A percentile compares a stretch with the other conserved stretches of the same genome.
phyloP scores from a whole-genome alignment of 2,888 invertebrate genomes.

The Amaurobius ferox region DNA sequence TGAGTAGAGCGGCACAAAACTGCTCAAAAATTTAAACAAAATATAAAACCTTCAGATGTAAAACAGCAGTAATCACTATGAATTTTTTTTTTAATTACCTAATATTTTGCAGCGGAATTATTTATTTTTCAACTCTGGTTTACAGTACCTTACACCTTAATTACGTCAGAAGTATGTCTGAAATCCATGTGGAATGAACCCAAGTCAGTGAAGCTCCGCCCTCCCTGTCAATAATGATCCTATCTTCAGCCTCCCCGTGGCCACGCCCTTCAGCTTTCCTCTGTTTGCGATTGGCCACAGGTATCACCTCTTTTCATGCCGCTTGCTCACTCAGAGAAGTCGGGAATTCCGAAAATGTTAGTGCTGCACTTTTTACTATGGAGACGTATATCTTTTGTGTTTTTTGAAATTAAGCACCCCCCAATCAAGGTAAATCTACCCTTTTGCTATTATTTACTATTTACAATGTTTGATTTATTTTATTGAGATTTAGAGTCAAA shows the following conservation, averaged over 20 bases:
- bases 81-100: too few species aligned
- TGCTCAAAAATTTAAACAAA: too few species aligned
- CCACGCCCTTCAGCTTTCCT: neutral
- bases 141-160: too few species aligned
- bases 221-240: neutral
- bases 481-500: too few species aligned
- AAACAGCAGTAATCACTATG: too few species aligned
- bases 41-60: too few species aligned
- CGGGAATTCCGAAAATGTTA: constrained; percentile 7
- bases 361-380: neutral
- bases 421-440: neutral
- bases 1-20: too few species aligned
- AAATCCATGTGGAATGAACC: too few species aligned
- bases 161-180: too few species aligned
- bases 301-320: neutral
- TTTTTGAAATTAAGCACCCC: constrained; percentile 7
- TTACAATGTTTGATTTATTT: too few species aligned
- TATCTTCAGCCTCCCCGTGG: neutral
- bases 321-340: neutral
- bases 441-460: neutral
- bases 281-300: neutral
- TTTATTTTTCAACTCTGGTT: too few species aligned
- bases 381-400: constrained; percentile 4
- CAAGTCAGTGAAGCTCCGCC: neutral
- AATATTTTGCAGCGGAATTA: too few species aligned